Percentiles rank a stretch among this genome's conserved stretches.
Evolutionary conservation across 2,888 invertebrate genomes (phyloP).

Genomic region (Odontocolon sp.): DNA sequence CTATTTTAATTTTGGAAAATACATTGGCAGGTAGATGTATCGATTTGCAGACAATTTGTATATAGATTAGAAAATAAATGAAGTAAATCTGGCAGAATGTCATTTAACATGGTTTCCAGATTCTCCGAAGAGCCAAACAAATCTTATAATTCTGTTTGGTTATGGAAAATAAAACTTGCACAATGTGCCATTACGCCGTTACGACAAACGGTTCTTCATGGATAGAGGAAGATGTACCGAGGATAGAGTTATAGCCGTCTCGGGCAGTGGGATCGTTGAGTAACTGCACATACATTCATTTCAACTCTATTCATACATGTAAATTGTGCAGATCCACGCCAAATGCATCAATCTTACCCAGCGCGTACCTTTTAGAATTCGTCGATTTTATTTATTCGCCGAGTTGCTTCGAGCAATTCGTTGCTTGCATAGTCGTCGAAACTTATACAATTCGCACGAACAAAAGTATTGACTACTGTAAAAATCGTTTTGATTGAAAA

Average conservation of each 20-base stretch:
- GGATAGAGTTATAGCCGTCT: not conserved
- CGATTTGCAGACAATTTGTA: too few species aligned
- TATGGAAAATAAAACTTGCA: constrained; percentile 12
- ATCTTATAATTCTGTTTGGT: not conserved
- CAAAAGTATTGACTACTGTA: too few species aligned
- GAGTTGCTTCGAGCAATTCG: constrained; percentile 31
- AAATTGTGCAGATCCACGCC: constrained; percentile 69
- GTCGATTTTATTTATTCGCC: constrained; percentile 66
- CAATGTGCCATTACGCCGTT: not conserved
- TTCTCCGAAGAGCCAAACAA: too few species aligned
- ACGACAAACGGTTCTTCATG: too few species aligned
- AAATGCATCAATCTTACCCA: constrained; percentile 69
- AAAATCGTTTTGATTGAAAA: constrained; percentile 25
- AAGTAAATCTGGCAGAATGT: too few species aligned
- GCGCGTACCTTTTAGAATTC: constrained; percentile 64
- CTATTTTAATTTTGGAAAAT: not conserved
- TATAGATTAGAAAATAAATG: too few species aligned
- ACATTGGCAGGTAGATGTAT: too few species aligned
- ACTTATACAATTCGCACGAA: not conserved
- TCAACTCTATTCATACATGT: constrained; percentile 66
- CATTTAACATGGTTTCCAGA: too few species aligned
- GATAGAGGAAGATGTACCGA: constrained; percentile 4
- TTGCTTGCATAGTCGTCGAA: not conserved
- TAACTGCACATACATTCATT: constrained; percentile 59
- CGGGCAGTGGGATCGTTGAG: constrained; percentile 52